Base-by-base conservation (phyloP, 2,113 vertebrate genomes). In the Myanophis thanlyinensis region DNA sequence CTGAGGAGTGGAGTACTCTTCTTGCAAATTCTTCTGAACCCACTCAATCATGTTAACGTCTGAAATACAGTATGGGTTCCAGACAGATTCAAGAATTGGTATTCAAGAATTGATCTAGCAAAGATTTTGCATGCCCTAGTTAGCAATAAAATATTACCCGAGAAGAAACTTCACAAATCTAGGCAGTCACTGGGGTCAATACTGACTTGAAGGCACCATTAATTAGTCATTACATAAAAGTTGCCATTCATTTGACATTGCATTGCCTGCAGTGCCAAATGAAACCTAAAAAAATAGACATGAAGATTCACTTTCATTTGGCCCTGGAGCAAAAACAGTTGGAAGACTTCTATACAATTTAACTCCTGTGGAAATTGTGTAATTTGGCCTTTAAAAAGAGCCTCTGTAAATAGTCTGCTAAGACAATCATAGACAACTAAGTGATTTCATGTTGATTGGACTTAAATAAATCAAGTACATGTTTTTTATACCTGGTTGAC, bases 401-500 rank as follows among this genome's bases (percentile, higher is more conserved):
- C 22, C 49, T 52, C 47, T 87, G 92, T 93, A 91, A n/a, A 90
- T 80, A 95, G 92, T 22, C 90, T 89, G 35, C 92, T 95, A 92
- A 92, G 0, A 0, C 54, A 73, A 94, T 93, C 88, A 56, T 95
- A 95, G 91, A 92, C 93, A 96, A 96, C 96, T 95, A 96, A 95
- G 95, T 97, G 96, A 97, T 89, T 89, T 62, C 87, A 56, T 96
- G 96, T 97, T 97, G 97, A 97, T 97, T 94, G 96, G 95, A 95
- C 94, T 96, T 85, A 94, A 97, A 96, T 97, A 97, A 97, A 97
- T 97, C 96, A 95, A 97, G 93, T 94, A 92, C 92, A 91, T 96
- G 93, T 93, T 97, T 96, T n/a, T 97, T 97, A 95, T 97, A 95
- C 96, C 96, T 97, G 97, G 95, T 92, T 96, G 95, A 94, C 96